These are phyloP conservation scores for Osmerus eperlanus DNA, from an alignment of 2,113 vertebrate genomes.

Conservation along the genomic window DNA sequence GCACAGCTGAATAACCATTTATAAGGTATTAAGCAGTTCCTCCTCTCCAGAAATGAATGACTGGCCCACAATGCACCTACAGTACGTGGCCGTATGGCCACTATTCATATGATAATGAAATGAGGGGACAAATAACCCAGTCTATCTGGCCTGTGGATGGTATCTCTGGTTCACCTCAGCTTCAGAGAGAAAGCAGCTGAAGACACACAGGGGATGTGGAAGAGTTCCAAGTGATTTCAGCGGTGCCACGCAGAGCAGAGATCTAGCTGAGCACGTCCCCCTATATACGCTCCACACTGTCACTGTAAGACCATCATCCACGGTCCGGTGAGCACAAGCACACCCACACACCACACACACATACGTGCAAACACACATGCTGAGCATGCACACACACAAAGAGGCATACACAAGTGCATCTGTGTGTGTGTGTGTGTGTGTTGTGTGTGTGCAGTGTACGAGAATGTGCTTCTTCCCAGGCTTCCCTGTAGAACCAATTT, in stretches of 20 bases:
- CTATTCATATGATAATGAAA: slow-evolving; percentile 63
- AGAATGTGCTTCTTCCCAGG: slow-evolving; percentile 3
- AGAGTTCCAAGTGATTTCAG: slow-evolving; percentile 47
- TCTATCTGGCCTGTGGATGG: background rate
- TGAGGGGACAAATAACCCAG: slow-evolving; percentile 33
- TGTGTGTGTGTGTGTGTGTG: slow-evolving; percentile 35
- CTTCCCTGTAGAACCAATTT: slow-evolving; percentile 57
- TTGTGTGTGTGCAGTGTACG: background rate
- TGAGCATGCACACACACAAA: slow-evolving; percentile 3
- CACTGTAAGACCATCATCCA: slow-evolving; percentile 62
- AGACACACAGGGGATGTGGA: slow-evolving; percentile 45
- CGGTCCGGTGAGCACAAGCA: slow-evolving; percentile 44
- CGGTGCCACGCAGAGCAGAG: slow-evolving; percentile 14
- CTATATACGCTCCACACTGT: slow-evolving; percentile 56
- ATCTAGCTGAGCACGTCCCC: slow-evolving; percentile 28
- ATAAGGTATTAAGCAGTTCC: slow-evolving; percentile 30
- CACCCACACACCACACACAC: slow-evolving; percentile 12
- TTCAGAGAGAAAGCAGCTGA: slow-evolving; percentile 51
- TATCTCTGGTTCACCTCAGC: slow-evolving; percentile 29
- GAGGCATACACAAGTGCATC: slow-evolving; percentile 33
- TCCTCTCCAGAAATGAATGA: slow-evolving; percentile 39
- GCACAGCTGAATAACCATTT: slow-evolving; percentile 31
- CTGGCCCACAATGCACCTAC: slow-evolving; percentile 50
- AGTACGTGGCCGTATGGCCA: slow-evolving; percentile 36
- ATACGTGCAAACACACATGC: background rate